Evolutionary conservation across 2,113 vertebrate genomes (phyloP), one percentile per base, ranked within the genome.

Genomic region (Gymnarchus niloticus): DNA sequence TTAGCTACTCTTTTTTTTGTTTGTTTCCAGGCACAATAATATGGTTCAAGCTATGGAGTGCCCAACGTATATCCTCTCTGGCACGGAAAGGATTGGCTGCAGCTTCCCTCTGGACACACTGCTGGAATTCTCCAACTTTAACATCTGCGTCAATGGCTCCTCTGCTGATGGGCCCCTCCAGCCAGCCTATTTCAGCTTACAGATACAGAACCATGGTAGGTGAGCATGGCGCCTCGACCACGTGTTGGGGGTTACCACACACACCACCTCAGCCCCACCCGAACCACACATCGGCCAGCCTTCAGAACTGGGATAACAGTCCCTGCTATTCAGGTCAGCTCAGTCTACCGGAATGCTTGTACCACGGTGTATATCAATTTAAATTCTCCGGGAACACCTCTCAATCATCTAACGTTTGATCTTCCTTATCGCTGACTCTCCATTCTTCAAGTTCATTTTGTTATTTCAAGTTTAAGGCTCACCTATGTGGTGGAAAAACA

Each of bases 121-220:
- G 76, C 90, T 95, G 19, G 92, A 94, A 3, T 98, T 96, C 86
- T 93, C 85, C n/a, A 93, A 97, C 7, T 94, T 98, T 65, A 95
- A 92, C 86, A 82, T 98, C 1, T 96, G 95, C 83, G 93, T 98
- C 48, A 98, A 98, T 6, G 96, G 96, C 1, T 95, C 95, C 0
- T 94, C 93, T 0, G n/a, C 89, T 8, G 82, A 85, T 4, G 87
- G 89, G 0, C 77, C 56, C 1, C 88, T 97, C 19, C 88, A 86
- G 87, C 89, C 95, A 0, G 86, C 89, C 0, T 97, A 94, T 25
- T 73, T 88, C 88, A 93, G 93, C 78, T 90, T 97, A 5, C 94
- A 92, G 84, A 93, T 96, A 59, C 96, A 97, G 85, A 96, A 97
- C 91, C 92, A 95, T 0, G 95, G 97, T 98, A 92, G 48, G 76